These are phyloP conservation scores for Gymnopithys bicolor DNA, from an alignment of 2,797 vertebrate species.

Conservation along the genomic window DNA sequence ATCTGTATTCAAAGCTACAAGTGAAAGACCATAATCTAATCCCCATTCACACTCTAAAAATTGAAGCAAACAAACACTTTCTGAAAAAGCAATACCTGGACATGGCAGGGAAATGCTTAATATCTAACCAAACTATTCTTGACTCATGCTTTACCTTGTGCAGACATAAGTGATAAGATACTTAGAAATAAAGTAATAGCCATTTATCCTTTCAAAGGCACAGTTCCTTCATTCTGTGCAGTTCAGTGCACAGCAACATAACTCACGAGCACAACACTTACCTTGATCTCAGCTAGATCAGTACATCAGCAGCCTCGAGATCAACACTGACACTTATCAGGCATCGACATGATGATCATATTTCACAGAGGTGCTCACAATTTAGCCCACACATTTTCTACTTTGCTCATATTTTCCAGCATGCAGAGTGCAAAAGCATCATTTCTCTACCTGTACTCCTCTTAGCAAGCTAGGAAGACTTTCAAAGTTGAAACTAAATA, in stretches of 20 bases:
- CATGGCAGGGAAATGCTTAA: not conserved
- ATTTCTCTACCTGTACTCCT: not conserved
- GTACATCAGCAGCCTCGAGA: slow-evolving; percentile 29
- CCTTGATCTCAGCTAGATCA: slow-evolving; percentile 22
- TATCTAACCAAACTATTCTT: not conserved
- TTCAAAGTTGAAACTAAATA: not conserved
- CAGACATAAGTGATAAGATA: slow-evolving; percentile 16
- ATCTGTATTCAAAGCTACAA: not conserved
- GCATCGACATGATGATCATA: not conserved
- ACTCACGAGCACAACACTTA: not conserved
- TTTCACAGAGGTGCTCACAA: slow-evolving; percentile 32
- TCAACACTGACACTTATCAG: slow-evolving; percentile 1
- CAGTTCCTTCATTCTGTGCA: slow-evolving; percentile 8
- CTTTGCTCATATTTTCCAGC: not conserved
- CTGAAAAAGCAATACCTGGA: not conserved
- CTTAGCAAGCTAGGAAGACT: not conserved
- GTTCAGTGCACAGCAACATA: slow-evolving; percentile 16
- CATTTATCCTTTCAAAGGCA: slow-evolving; percentile 36
- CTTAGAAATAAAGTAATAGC: slow-evolving; percentile 23
- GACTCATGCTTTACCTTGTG: not conserved
- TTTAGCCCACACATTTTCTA: slow-evolving; percentile 1
- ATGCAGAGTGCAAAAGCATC: not conserved
- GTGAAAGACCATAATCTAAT: not conserved
- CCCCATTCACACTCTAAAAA: not conserved
- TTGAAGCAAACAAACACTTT: not conserved